These are phyloP conservation scores for Scaptomyza flava DNA, from an alignment of 2,888 invertebrate species.

Conservation along the genomic window DNA sequence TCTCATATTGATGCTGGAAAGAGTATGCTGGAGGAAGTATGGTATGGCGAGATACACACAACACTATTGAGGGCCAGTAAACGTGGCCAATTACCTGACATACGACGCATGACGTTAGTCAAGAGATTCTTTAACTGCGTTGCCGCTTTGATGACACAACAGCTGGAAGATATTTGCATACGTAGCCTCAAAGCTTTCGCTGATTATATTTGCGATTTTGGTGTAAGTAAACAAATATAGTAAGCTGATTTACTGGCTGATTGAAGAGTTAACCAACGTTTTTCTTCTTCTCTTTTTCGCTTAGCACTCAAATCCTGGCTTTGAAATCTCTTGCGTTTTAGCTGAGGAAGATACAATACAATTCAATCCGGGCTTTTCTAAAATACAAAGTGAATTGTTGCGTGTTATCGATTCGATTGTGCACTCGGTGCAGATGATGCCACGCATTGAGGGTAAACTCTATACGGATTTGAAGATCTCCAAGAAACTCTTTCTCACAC, in stretches of 20 bases:
- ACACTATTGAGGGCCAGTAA: constrained; percentile 87
- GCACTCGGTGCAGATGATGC: constrained; percentile 89
- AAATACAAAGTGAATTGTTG: constrained; percentile 89
- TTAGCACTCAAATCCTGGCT: constrained; percentile 89
- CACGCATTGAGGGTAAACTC: constrained; percentile 91
- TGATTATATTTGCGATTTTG: constrained; percentile 90
- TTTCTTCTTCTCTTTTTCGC: background rate
- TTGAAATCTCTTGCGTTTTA: constrained; percentile 84
- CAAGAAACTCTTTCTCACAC: constrained; percentile 83
- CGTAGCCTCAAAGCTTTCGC: constrained; percentile 92
- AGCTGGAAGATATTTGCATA: constrained; percentile 92
- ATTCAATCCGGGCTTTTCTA: constrained; percentile 91
- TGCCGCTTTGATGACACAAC: constrained; percentile 94
- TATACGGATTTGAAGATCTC: constrained; percentile 80
- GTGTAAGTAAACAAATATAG: constrained; percentile 85
- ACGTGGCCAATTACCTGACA: constrained; percentile 88
- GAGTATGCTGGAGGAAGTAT: constrained; percentile 87
- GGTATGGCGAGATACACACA: constrained; percentile 83
- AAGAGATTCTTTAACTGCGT: constrained; percentile 93
- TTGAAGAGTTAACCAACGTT: background rate
- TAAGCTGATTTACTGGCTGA: background rate
- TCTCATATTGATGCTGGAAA: constrained; percentile 89
- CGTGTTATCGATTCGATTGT: constrained; percentile 90
- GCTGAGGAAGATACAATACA: constrained; percentile 86
- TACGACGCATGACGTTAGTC: constrained; percentile 87